Percentiles rank a stretch among this genome's conserved stretches.
Conservation (phyloP, 2,113 vertebrate genomes). For the Fukomys damarensis region DNA sequence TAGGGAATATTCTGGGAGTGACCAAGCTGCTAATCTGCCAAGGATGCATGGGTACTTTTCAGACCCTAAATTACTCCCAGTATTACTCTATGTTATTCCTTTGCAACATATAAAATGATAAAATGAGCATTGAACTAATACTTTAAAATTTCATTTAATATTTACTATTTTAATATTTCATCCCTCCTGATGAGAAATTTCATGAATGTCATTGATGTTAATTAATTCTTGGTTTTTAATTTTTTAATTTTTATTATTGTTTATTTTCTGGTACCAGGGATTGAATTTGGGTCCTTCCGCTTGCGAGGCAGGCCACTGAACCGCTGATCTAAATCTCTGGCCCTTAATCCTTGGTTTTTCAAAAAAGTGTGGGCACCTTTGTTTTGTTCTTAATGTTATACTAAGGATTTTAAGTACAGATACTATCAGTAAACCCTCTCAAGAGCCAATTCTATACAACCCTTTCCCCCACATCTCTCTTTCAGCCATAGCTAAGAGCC, state of each 20-base stretch:
- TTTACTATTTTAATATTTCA: too few species aligned
- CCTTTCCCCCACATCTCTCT: not conserved
- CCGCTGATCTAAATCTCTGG: too few species aligned
- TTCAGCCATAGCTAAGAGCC: not conserved
- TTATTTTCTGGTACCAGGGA: too few species aligned
- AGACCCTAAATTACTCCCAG: not conserved
- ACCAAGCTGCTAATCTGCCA: not conserved
- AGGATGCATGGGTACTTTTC: not conserved
- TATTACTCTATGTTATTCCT: rapidly evolving
- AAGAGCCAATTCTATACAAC: not conserved
- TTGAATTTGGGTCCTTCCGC: too few species aligned
- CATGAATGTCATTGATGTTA: not conserved
- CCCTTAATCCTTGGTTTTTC: too few species aligned
- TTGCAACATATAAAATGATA: not conserved
- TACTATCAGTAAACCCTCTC: not conserved
- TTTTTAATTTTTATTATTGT: too few species aligned
- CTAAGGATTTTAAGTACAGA: not conserved
- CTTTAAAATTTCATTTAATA: too few species aligned
- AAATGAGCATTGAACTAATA: not conserved
- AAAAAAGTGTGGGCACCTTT: not conserved
- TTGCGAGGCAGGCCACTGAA: too few species aligned
- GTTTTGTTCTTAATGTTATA: not conserved
- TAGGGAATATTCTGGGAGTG: not conserved
- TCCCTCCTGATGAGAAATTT: not conserved
- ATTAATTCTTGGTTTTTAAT: not conserved